Percentiles rank a stretch among this genome's conserved stretches.
Conservation (phyloP, 2,113 vertebrate species). For the Ascaphus truei region DNA sequence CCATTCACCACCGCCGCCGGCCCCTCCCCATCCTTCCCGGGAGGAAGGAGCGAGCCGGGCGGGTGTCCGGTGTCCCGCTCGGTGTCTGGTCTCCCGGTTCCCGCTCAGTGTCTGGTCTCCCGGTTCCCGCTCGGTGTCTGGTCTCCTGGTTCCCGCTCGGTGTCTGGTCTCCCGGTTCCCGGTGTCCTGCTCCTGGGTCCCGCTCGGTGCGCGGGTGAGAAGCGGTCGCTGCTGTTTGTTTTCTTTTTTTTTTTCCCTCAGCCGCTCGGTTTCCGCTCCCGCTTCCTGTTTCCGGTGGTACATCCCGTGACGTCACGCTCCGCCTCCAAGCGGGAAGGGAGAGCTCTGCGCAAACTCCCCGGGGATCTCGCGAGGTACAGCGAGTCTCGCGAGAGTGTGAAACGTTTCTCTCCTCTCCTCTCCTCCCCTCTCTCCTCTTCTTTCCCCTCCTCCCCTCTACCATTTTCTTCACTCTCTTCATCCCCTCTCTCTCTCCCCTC, state of each 20-base stretch:
- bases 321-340: not conserved
- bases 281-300: constrained; percentile 21
- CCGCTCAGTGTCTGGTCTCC: not conserved
- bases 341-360: too few species aligned
- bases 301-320: not conserved
- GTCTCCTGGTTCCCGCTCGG: not conserved
- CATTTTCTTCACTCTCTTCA: too few species aligned
- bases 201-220: too few species aligned
- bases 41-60: constrained; percentile 27
- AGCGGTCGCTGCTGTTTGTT: not conserved
- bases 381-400: too few species aligned
- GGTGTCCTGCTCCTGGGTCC: too few species aligned
- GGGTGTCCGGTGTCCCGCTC: constrained; percentile 37
- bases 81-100: constrained; percentile 30
- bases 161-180: not conserved
- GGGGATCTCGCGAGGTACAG: constrained; percentile 40
- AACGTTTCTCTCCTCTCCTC: too few species aligned
- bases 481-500: not conserved
- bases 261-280: constrained; percentile 15
- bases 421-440: too few species aligned
- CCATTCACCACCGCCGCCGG: not conserved
- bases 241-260: not conserved
- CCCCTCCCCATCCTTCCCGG: constrained; percentile 9
- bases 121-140: not conserved
- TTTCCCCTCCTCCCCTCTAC: too few species aligned